Conservation (phyloP, 2,113 vertebrate species). For the Carassius carassius region DNA sequence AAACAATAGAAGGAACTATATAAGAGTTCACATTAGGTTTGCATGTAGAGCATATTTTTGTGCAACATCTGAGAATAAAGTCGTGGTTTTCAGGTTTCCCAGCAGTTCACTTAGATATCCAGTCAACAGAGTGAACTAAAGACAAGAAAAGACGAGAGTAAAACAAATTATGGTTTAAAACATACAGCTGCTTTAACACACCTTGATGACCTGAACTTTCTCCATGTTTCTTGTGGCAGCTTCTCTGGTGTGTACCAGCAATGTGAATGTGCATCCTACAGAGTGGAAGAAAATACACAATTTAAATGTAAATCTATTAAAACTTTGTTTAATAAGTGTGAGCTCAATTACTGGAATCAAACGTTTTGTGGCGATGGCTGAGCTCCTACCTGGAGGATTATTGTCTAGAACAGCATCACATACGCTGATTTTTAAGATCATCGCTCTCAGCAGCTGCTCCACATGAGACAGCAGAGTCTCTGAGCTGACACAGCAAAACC, state of each 20-base stretch:
- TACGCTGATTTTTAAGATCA: conserved; percentile 97
- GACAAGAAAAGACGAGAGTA: no score
- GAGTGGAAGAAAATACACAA: conserved; percentile 22
- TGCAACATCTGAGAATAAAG: no score
- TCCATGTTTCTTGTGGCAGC: conserved; percentile 97
- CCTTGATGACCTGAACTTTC: no score
- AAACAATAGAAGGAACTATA: no score
- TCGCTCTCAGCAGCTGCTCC: conserved; percentile 93
- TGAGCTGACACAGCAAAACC: conserved; percentile 74
- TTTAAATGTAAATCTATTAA: neutral
- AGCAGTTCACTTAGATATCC: no score
- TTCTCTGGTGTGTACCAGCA: conserved; percentile 96
- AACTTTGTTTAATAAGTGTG: neutral
- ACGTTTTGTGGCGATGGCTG: neutral
- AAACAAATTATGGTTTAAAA: no score
- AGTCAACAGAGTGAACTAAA: no score
- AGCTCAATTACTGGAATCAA: no score
- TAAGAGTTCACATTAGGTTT: no score
- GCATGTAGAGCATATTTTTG: no score
- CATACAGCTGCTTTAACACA: no score
- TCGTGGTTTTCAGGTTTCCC: no score
- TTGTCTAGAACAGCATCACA: conserved; percentile 95
- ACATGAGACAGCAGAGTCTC: conserved; percentile 91
- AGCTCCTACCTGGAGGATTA: conserved; percentile 89
- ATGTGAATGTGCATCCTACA: conserved; percentile 92